Conservation (phyloP, 2,797 vertebrate species). For the Dermochelys coriacea region DNA sequence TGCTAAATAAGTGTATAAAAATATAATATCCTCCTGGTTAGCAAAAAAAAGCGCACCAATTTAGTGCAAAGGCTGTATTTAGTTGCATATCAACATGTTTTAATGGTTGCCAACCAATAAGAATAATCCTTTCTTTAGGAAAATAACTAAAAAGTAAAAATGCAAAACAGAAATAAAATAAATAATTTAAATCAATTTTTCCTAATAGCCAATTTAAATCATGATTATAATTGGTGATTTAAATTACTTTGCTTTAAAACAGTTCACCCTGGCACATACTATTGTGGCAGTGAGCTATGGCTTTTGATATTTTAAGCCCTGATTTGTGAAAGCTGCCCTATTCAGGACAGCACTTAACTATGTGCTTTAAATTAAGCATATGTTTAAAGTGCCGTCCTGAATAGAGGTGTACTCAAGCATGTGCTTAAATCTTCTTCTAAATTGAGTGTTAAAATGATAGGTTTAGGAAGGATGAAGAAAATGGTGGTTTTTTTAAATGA, state of each 20-base stretch:
- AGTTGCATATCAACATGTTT: neutral
- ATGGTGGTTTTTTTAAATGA: neutral
- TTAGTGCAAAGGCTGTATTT: neutral
- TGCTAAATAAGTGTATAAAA: no score
- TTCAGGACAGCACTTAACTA: neutral
- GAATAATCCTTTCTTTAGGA: neutral
- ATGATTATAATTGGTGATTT: neutral
- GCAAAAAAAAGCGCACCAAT: neutral
- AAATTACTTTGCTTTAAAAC: neutral
- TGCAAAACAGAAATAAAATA: neutral
- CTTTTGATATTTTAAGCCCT: neutral
- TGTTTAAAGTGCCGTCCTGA: neutral
- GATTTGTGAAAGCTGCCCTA: neutral
- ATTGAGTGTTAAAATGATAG: neutral
- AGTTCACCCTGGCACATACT: neutral
- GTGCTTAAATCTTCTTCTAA: neutral
- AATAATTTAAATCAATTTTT: neutral
- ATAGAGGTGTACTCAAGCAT: neutral
- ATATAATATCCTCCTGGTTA: no score
- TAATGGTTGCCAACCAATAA: neutral
- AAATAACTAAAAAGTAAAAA: neutral
- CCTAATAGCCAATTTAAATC: neutral
- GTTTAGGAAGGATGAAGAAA: neutral
- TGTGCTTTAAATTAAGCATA: neutral
- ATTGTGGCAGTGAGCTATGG: neutral